Conservation (phyloP, 2,888 invertebrate species). For the Odontocolon sp. region DNA sequence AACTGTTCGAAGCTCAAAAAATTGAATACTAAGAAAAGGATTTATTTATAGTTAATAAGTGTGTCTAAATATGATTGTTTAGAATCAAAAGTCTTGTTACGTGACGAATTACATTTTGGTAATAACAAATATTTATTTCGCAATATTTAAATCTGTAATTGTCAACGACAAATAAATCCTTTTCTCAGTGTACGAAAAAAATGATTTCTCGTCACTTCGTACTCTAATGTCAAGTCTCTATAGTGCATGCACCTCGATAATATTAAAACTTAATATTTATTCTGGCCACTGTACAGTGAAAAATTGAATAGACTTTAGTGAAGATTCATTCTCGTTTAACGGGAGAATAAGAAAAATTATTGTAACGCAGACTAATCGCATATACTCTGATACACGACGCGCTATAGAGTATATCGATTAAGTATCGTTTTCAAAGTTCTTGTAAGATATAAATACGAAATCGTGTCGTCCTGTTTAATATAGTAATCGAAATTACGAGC, state of each 20-base stretch:
- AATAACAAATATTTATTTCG: too few relatives aligned
- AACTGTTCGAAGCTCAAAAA: background rate
- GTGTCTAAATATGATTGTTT: background rate
- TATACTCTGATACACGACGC: conserved; percentile 44
- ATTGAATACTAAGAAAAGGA: background rate
- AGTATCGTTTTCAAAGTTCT: conserved; percentile 19
- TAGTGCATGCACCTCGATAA: conserved; percentile 21
- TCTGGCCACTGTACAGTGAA: conserved; percentile 59
- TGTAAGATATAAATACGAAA: conserved; percentile 21
- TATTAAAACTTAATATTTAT: conserved; percentile 32
- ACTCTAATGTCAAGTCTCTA: background rate
- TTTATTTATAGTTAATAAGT: background rate
- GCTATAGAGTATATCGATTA: conserved; percentile 20
- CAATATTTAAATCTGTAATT: too few relatives aligned
- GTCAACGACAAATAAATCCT: too few relatives aligned
- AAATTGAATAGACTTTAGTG: conserved; percentile 44
- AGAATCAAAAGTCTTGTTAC: background rate
- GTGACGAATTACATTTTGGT: too few relatives aligned
- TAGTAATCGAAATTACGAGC: conserved; percentile 1
- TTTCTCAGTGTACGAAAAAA: background rate
- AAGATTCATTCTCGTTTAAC: conserved; percentile 38
- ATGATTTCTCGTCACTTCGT: conserved; percentile 10
- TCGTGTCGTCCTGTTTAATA: conserved; percentile 3
- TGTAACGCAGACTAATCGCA: background rate
- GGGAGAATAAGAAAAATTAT: conserved; percentile 21